Base-by-base conservation (phyloP, 92 coral and sea anemone genomes). In the Epizoanthus stellaris region DNA sequence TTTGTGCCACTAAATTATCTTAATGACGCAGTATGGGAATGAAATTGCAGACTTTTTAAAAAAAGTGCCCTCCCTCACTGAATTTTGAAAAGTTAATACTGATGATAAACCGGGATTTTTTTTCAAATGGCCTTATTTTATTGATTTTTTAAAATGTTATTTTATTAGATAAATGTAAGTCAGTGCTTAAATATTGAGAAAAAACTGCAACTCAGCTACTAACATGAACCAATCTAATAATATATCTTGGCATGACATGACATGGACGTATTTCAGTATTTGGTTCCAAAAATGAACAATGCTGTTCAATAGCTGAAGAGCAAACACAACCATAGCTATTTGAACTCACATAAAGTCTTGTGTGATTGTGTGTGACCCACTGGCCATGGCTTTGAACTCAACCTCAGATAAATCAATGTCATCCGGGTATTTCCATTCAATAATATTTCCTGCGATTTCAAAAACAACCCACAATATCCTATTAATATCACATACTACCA, bases 361-460 rank as follows among this genome's bases (percentile, higher is more conserved):
- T 75, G 89, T 91, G 43, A 97, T 91, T 49, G 95, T 97, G 36
- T 97, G 99, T 54, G 97, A 93, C 11, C 99, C 99, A 95, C 99
- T 97, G 67, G 98, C 94, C 86, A 97, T 80, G 23, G 99, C 99
- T 88, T 97, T 97, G 86, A 97, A 97, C 79, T 97, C 99, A 65
- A 97, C 98, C 36, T 93, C 99, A 64, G 92, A 88, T 53, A 97
- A 89, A 82, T 93, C 82, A 13, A 92, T 90, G 43, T 90, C 89
- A 67, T 73, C 87, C 1, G 99, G 99, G 67, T 97, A 90, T 49
- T 95, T 93, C 99, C 99, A 97, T 77, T 97, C 99, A 56, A 97
- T 87, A 34, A 94, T 92, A 77, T 97, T 97, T 45, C 99, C 99
- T 96, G 67, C 0, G 60, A 66, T 66, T 66, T 11, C 15, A 73